A percentile compares a stretch with the other conserved stretches of the same genome.
phyloP scores from a whole-genome alignment of 2,888 invertebrate genomes.

The Drosophila monieri region DNA sequence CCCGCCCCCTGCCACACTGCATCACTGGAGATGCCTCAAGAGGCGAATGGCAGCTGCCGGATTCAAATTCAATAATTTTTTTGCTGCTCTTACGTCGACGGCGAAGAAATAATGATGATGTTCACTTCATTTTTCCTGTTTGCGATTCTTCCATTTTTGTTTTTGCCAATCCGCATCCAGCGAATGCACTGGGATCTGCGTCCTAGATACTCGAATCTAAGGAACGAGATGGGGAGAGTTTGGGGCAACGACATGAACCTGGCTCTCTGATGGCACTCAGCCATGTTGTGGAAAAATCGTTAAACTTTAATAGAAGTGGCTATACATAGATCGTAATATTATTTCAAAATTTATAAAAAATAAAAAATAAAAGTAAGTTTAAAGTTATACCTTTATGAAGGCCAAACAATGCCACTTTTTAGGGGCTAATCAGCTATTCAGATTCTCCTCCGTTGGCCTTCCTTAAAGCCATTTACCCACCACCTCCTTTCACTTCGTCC shows the following conservation, averaged over 20 bases:
- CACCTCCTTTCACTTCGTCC: neutral
- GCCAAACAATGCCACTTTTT: conserved; percentile 18
- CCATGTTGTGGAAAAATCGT: conserved; percentile 4
- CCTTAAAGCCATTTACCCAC: conserved; percentile 1
- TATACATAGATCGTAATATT: neutral
- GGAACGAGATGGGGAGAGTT: conserved; percentile 19
- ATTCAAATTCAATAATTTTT: conserved; percentile 68
- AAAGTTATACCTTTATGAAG: neutral
- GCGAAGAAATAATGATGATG: conserved; percentile 45
- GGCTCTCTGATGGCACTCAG: conserved; percentile 19
- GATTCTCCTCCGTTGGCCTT: conserved; percentile 6
- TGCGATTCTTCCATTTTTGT: conserved; percentile 44
- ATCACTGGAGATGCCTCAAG: conserved; percentile 16
- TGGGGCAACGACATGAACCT: conserved; percentile 16
- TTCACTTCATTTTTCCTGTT: conserved; percentile 47
- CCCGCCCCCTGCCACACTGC: neutral
- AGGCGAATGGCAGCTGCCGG: conserved; percentile 45
- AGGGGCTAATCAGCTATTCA: conserved; percentile 29
- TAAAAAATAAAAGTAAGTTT: neutral
- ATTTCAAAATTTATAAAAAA: neutral
- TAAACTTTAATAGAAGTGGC: neutral
- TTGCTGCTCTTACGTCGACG: conserved; percentile 18
- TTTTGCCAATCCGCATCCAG: conserved; percentile 14
- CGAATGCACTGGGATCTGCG: neutral
- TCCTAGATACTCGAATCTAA: neutral